Conservation (phyloP, 2,797 vertebrate species). For the Myotis planiceps region DNA sequence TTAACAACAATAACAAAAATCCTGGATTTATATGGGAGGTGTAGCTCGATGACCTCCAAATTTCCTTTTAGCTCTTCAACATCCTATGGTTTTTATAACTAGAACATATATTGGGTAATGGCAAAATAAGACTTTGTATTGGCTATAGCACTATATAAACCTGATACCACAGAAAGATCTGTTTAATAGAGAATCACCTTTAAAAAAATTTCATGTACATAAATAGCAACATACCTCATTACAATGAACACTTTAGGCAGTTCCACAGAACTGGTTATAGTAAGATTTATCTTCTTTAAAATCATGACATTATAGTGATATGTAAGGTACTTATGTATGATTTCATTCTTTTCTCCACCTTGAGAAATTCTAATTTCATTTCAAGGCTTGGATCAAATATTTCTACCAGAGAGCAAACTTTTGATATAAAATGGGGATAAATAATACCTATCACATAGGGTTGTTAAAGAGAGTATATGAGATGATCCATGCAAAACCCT, state of each 20-base stretch:
- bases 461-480: not conserved
- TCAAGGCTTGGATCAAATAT: conserved; percentile 1
- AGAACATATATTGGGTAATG: not conserved
- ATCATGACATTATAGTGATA: not conserved
- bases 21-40: not conserved
- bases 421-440: not conserved
- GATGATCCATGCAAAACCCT: not conserved
- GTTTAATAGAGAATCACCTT: not conserved
- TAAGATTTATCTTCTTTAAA: conserved; percentile 5
- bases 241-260: not conserved
- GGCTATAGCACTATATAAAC: not conserved
- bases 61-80: not conserved
- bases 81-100: not conserved
- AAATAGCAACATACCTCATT: not conserved
- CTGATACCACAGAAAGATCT: not conserved
- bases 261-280: not conserved
- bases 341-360: not conserved
- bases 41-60: not conserved
- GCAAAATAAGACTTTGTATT: not conserved
- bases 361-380: conserved; percentile 22
- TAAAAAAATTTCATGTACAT: not conserved
- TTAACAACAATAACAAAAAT: too few relatives aligned
- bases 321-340: not conserved
- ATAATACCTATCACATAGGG: not conserved
- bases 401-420: conserved; percentile 26